Evolutionary conservation across 2,113 vertebrate species (phyloP).

Genomic region (Neopipo cinnamomea): DNA sequence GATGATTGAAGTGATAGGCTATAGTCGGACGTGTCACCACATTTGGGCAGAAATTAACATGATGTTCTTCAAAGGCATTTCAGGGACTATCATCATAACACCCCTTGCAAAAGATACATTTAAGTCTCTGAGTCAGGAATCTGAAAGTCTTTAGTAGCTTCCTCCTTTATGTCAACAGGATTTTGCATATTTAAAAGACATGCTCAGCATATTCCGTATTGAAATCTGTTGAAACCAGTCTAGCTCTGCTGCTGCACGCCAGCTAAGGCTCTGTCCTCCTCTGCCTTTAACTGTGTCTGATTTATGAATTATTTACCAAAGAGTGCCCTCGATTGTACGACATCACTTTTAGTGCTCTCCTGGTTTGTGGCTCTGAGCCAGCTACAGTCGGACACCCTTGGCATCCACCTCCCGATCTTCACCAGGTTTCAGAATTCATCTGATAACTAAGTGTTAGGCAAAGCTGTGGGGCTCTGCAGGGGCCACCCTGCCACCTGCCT

Average conservation of each 20-base stretch:
- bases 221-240: neutral
- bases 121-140: neutral
- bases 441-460: constrained; percentile 22
- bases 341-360: constrained; percentile 41
- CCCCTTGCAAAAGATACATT: neutral
- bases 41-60: neutral
- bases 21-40: neutral
- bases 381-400: constrained; percentile 34
- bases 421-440: constrained; percentile 53
- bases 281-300: neutral
- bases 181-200: neutral
- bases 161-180: neutral
- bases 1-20: neutral
- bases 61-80: neutral
- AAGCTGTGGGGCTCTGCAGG: neutral
- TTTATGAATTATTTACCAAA: constrained; percentile 11
- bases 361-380: constrained; percentile 50
- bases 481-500: fast-evolving
- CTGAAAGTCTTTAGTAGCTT: neutral
- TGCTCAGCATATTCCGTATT: neutral
- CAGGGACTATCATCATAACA: neutral
- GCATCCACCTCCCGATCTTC: constrained; percentile 10
- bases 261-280: neutral
- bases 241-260: neutral
- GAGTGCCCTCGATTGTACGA: neutral